phyloP scores from a whole-genome alignment of 2,113 vertebrate species.

The Apistogramma diplotaenia region DNA sequence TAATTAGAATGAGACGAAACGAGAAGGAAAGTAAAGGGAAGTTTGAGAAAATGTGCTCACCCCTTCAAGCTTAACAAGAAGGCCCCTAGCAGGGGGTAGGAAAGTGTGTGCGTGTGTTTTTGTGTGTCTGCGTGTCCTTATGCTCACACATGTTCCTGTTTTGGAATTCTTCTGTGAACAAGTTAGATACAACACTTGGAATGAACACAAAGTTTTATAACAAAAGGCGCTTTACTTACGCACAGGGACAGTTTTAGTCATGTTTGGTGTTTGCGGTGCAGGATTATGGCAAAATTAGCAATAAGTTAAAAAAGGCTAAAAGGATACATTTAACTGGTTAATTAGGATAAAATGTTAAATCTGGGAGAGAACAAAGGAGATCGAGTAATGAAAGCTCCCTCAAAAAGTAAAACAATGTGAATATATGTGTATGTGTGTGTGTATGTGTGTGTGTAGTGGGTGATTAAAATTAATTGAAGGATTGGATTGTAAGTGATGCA shows the following conservation, averaged over 20 bases:
- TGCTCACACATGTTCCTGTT: slow-evolving; percentile 7
- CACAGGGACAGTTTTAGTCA: not conserved
- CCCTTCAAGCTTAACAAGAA: slow-evolving; percentile 63
- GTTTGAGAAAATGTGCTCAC: slow-evolving; percentile 49
- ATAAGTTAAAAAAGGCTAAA: not conserved
- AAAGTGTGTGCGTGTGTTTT: not conserved
- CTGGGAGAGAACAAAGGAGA: not conserved
- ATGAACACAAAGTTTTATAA: not conserved
- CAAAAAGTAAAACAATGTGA: not conserved
- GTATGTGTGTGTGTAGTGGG: not conserved
- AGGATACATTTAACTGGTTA: not conserved
- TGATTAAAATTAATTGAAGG: not conserved
- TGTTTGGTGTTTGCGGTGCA: not conserved
- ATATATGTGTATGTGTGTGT: not conserved
- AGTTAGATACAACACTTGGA: not conserved
- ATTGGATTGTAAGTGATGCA: slow-evolving; percentile 17
- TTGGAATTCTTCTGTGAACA: not conserved
- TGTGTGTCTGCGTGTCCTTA: not conserved
- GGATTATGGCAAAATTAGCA: not conserved
- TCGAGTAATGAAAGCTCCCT: not conserved
- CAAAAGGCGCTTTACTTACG: not conserved
- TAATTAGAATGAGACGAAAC: slow-evolving; percentile 71
- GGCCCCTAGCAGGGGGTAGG: slow-evolving; percentile 54
- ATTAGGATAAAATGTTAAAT: not conserved
- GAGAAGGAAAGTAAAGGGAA: slow-evolving; percentile 47